A percentile compares a stretch with the other conserved stretches of the same genome.
phyloP scores from a whole-genome alignment of 2,888 invertebrate genomes.

The Amphipoea oculea region DNA sequence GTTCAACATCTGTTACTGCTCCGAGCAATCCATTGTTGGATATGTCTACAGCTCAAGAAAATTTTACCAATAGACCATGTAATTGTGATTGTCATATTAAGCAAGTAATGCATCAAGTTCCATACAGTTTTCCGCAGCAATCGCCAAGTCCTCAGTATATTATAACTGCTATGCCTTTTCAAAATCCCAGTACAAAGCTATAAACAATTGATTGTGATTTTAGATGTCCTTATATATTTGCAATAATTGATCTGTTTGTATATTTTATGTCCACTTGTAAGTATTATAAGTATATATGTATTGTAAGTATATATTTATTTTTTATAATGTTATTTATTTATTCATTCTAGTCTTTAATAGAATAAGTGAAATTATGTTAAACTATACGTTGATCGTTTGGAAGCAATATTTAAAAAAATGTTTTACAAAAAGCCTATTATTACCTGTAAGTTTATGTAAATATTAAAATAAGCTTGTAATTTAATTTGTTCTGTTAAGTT shows the following conservation, averaged over 20 bases:
- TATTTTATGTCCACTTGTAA: not conserved
- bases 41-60: constrained; percentile 49
- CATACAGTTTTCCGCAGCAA: constrained; percentile 61
- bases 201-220: not conserved
- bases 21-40: constrained; percentile 50
- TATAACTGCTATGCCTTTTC: constrained; percentile 73
- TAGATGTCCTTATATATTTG: not conserved
- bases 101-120: constrained; percentile 37
- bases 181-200: constrained; percentile 58
- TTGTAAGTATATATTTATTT: not conserved
- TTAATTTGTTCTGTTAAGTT: not conserved
- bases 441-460: not conserved
- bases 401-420: not conserved
- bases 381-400: not conserved
- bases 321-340: not conserved
- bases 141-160: constrained; percentile 73
- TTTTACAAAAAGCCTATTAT: not conserved
- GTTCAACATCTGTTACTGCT: constrained; percentile 53
- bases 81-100: constrained; percentile 77
- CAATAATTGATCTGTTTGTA: not conserved
- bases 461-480: not conserved
- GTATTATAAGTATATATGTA: too few relatives aligned
- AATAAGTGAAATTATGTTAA: not conserved
- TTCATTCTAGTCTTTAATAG: constrained; percentile 12
- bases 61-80: constrained; percentile 66